phyloP scores from a whole-genome alignment of 2,888 invertebrate species.

The Lydus trimaculatus region DNA sequence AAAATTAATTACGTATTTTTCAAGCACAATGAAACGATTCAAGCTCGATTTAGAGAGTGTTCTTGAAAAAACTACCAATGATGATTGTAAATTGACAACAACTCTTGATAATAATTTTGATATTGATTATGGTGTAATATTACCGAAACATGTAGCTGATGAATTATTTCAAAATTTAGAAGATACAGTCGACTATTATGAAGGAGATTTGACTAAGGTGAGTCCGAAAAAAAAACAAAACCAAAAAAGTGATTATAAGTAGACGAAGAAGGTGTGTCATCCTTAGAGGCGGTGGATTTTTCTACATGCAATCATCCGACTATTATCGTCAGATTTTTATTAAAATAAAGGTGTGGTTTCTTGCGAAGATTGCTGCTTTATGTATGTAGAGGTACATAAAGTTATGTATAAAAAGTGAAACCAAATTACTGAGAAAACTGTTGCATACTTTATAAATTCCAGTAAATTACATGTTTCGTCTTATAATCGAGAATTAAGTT shows the following conservation, averaged over 20 bases:
- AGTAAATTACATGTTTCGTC: neutral
- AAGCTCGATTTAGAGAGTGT: conserved; percentile 42
- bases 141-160: conserved; percentile 61
- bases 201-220: conserved; percentile 69
- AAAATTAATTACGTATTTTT: too few species aligned
- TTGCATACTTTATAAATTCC: neutral
- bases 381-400: neutral
- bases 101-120: conserved; percentile 64
- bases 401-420: neutral
- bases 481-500: neutral
- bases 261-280: neutral
- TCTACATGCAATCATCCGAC: neutral
- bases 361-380: neutral
- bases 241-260: neutral
- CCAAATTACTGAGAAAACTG: neutral
- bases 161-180: conserved; percentile 64
- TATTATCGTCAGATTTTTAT: neutral
- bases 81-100: conserved; percentile 49
- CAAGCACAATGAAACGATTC: conserved; percentile 37
- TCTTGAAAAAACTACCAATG: conserved; percentile 36
- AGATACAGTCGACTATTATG: conserved; percentile 67
- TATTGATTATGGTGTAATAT: conserved; percentile 65
- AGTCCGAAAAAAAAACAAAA: conserved; percentile 38
- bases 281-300: neutral
- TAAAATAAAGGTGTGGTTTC: neutral